Percentiles rank a stretch among this genome's conserved stretches.
phyloP scores from a whole-genome alignment of 2,888 invertebrate genomes.

The Lissocephala sabroskyi region DNA sequence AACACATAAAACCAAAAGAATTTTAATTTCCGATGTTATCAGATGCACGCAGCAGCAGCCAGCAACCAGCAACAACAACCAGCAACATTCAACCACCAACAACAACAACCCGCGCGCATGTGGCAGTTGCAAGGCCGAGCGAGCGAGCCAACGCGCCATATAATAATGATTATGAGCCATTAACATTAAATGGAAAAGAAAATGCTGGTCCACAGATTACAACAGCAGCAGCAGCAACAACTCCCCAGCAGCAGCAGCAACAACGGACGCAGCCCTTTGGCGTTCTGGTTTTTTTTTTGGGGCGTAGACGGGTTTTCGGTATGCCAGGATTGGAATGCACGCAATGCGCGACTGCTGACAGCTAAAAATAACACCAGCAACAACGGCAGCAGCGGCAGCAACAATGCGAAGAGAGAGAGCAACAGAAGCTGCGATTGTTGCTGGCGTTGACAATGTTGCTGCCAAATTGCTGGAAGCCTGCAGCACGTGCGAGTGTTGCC shows the following conservation, averaged over 20 bases:
- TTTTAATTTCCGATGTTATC: slow-evolving; percentile 69
- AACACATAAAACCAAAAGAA: slow-evolving; percentile 67
- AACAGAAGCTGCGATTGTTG: not conserved
- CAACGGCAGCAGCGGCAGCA: slow-evolving; percentile 11
- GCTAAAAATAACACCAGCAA: slow-evolving; percentile 58
- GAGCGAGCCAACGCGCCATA: slow-evolving; percentile 40
- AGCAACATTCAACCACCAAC: slow-evolving; percentile 13
- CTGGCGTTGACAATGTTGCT: slow-evolving; percentile 42
- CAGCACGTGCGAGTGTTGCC: slow-evolving; percentile 4
- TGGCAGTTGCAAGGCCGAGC: slow-evolving; percentile 4
- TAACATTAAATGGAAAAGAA: slow-evolving; percentile 66
- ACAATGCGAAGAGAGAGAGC: not conserved
- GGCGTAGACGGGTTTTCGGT: too few species aligned
- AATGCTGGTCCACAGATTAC: slow-evolving; percentile 63
- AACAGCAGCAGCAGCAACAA: slow-evolving; percentile 26
- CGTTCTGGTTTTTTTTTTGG: too few species aligned
- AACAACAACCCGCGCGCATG: slow-evolving; percentile 8
- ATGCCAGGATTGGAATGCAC: slow-evolving; percentile 53
- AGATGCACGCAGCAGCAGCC: slow-evolving; percentile 58
- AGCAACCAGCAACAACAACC: slow-evolving; percentile 24
- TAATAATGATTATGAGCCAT: slow-evolving; percentile 67
- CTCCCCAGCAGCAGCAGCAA: slow-evolving; percentile 2
- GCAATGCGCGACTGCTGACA: slow-evolving; percentile 41
- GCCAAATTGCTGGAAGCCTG: slow-evolving; percentile 41
- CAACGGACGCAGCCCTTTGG: slow-evolving; percentile 7